A percentile compares a stretch with the other conserved stretches of the same genome.
phyloP scores from a whole-genome alignment of 1,140 invertebrate species.

The Drosophila oshimai region DNA sequence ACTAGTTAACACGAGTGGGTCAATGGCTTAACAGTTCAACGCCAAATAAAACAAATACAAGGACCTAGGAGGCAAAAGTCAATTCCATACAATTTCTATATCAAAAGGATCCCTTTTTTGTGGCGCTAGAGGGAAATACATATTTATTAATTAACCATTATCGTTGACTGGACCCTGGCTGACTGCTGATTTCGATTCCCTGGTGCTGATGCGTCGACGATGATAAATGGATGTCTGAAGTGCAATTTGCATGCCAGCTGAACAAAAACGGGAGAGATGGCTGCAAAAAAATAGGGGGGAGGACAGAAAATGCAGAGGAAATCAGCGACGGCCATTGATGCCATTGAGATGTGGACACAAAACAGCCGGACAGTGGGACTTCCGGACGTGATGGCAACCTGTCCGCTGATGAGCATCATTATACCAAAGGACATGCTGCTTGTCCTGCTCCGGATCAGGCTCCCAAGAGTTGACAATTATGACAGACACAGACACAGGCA shows the following conservation, averaged over 20 bases:
- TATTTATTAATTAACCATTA: constrained; percentile 81
- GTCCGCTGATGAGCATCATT: constrained; percentile 74
- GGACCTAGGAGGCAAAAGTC: neutral
- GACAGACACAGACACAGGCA: constrained; percentile 65
- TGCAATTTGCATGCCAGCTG: constrained; percentile 68
- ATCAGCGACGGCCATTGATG: constrained; percentile 58
- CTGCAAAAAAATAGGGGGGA: neutral
- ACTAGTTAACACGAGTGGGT: constrained; percentile 31
- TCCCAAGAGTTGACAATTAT: constrained; percentile 73
- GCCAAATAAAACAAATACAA: neutral
- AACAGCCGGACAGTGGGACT: constrained; percentile 8
- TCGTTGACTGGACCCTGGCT: constrained; percentile 38
- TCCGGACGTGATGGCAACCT: constrained; percentile 30
- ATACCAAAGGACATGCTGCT: constrained; percentile 61
- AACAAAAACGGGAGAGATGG: constrained; percentile 34
- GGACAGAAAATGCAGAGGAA: constrained; percentile 26
- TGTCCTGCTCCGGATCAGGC: constrained; percentile 41
- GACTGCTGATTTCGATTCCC: constrained; percentile 26
- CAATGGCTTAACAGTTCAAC: constrained; percentile 31
- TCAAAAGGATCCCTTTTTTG: constrained; percentile 15
- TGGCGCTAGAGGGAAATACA: constrained; percentile 39
- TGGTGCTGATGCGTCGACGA: constrained; percentile 47
- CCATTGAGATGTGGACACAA: constrained; percentile 35
- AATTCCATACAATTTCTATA: constrained; percentile 24
- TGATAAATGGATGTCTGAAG: constrained; percentile 75